phyloP scores from a whole-genome alignment of 92 coral and sea anemone species.

The Porites evermanni region DNA sequence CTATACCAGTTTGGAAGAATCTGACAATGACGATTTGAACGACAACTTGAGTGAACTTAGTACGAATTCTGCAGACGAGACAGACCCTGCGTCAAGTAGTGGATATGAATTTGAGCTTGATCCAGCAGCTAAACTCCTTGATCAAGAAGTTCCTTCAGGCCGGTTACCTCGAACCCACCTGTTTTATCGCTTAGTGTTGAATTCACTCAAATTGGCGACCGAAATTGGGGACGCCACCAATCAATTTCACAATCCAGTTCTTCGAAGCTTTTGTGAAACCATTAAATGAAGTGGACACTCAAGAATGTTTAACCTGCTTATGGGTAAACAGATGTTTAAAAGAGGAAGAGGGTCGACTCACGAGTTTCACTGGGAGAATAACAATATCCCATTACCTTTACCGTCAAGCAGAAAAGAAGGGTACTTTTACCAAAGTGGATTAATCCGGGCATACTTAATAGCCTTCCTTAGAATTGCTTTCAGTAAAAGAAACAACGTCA shows the following conservation, averaged over 20 bases:
- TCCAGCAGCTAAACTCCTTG: conserved; percentile 30
- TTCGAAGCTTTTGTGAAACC: conserved; percentile 12
- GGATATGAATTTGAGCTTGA: conserved; percentile 9
- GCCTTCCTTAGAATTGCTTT: conserved; percentile 21
- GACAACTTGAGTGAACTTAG: neutral
- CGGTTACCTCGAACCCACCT: conserved; percentile 10
- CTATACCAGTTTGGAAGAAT: neutral
- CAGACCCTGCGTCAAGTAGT: conserved; percentile 4
- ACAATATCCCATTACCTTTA: conserved; percentile 12
- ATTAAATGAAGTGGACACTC: conserved; percentile 5
- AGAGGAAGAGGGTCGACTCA: conserved; percentile 28
- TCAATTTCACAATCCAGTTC: neutral
- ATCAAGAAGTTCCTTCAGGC: conserved; percentile 28
- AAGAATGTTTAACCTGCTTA: neutral
- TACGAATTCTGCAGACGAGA: neutral
- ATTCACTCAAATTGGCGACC: conserved; percentile 3
- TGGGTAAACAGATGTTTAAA: neutral
- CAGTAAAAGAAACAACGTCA: conserved; percentile 25
- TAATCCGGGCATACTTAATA: conserved; percentile 20
- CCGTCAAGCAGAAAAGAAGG: conserved; percentile 14
- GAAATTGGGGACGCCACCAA: neutral
- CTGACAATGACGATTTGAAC: neutral
- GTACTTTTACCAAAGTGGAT: conserved; percentile 18
- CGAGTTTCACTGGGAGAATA: conserved; percentile 27
- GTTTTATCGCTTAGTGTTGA: conserved; percentile 15